These are phyloP conservation scores for Hylaeus volcanicus DNA, from an alignment of 1,140 invertebrate genomes.

Conservation along the genomic window DNA sequence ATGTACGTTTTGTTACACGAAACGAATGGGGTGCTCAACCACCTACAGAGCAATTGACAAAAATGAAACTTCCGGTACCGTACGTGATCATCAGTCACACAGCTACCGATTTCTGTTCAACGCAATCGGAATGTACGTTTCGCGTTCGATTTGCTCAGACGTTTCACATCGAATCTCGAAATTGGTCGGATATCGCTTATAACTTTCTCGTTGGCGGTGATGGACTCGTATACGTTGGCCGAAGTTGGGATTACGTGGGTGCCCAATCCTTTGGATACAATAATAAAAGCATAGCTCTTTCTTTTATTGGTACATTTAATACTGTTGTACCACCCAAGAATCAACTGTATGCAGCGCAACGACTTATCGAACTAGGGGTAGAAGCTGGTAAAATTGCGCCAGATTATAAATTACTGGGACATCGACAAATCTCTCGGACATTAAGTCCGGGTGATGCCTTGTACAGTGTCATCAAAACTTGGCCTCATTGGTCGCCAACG, in stretches of 20 bases:
- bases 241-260: slow-evolving; percentile 87
- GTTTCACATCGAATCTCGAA: slow-evolving; percentile 86
- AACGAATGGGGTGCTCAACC: slow-evolving; percentile 84
- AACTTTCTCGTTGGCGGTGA: slow-evolving; percentile 91
- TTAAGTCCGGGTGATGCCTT: slow-evolving; percentile 86
- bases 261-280: slow-evolving; percentile 88
- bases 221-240: slow-evolving; percentile 87
- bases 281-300: slow-evolving; percentile 86
- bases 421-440: slow-evolving; percentile 85
- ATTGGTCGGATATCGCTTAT: slow-evolving; percentile 86
- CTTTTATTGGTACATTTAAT: slow-evolving; percentile 82
- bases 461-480: slow-evolving; percentile 83
- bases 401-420: slow-evolving; percentile 85
- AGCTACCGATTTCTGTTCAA: slow-evolving; percentile 81
- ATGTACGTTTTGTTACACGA: slow-evolving; percentile 81
- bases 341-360: slow-evolving; percentile 83
- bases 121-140: slow-evolving; percentile 77
- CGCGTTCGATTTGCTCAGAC: slow-evolving; percentile 84
- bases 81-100: slow-evolving; percentile 91
- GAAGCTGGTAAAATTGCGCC: slow-evolving; percentile 81
- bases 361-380: slow-evolving; percentile 84
- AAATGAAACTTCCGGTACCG: slow-evolving; percentile 83
- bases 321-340: slow-evolving; percentile 78
- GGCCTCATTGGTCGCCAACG: slow-evolving; percentile 82
- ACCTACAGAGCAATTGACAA: slow-evolving; percentile 75